Evolutionary conservation across 2,797 vertebrate genomes (phyloP).

Genomic region (Smutsia temminckii): DNA sequence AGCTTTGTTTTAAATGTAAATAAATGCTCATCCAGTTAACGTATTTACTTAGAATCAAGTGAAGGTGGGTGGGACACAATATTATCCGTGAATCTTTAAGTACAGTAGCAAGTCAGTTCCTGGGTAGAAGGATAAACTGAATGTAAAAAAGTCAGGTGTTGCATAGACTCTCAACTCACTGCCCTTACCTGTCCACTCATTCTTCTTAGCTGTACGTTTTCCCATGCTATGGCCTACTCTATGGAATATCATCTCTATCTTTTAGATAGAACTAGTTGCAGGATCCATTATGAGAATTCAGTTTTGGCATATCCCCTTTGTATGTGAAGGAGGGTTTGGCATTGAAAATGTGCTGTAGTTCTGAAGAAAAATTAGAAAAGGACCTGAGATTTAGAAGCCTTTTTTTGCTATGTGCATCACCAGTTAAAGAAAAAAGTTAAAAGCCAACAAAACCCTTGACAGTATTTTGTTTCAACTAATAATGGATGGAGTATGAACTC

Average conservation of each 20-base stretch:
- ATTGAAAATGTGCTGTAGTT: background rate
- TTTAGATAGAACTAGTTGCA: background rate
- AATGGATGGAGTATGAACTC: background rate
- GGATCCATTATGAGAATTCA: background rate
- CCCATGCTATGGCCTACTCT: background rate
- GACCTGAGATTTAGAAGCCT: conserved; percentile 18
- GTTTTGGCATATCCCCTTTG: background rate
- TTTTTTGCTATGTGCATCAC: background rate
- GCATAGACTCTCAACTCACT: background rate
- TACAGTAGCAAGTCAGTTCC: background rate
- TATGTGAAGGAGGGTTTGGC: background rate
- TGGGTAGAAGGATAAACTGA: background rate
- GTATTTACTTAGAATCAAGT: conserved; percentile 6
- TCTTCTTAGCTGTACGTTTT: background rate
- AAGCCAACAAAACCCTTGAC: background rate
- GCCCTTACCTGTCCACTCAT: background rate
- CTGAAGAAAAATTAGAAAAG: conserved; percentile 41
- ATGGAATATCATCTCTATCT: background rate
- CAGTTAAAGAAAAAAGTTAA: background rate
- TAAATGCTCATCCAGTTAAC: conserved; percentile 37
- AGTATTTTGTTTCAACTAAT: conserved; percentile 4
- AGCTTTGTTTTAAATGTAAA: conserved; percentile 30
- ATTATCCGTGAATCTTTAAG: background rate
- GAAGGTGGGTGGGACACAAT: no score
- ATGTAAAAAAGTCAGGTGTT: background rate